Evolutionary conservation across 1,140 invertebrate genomes (phyloP), one percentile per base, ranked within the genome.

Genomic region (Ceratina australensis): DNA sequence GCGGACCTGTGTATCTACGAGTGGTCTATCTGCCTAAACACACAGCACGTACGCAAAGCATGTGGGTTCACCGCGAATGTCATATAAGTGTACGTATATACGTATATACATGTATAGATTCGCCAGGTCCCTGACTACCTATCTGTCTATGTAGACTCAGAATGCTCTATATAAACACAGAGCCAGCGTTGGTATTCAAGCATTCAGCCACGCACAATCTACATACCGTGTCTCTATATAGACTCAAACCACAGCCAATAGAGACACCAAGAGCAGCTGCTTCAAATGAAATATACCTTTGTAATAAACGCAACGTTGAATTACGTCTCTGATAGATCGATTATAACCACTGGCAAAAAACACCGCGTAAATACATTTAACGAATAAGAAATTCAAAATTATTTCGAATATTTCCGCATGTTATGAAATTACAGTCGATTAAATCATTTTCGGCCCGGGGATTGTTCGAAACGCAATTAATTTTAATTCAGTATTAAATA

Each of bases 71-170:
- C 52, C 52, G n/a, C 12, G 16, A 24, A 52, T 52, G 26, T 68
- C 65, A 54, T 26, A 20, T 54, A 56, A n/a, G n/a, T 12, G 15
- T 20, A 54, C 4, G 13, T 12, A 47, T 26, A 33, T 18, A 52
- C 22, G 65, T 67, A 18, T 54, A 42, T 10, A 42, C 10, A 42
- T 42, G 10, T 42, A 42, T 42, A 42, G 33, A 42, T 42, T 42
- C 5, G 10, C n/a, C 52, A 54, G 52, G 52, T 54, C n/a, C 52
- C 3, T 54, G n/a, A 54, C 52, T 54, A 54, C 52, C 52, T 54
- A n/a, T 54, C 52, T n/a, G n/a, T 54, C 52, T n/a, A 54, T 54
- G n/a, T 54, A n/a, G 12, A 54, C n/a, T 54, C 52, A n/a, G n/a
- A 54, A 54, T 54, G n/a, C 5, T 54, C 33, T 42, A 42, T 42